Base-by-base conservation (phyloP, 2,113 vertebrate genomes). In the Cynoglossus semilaevis region DNA sequence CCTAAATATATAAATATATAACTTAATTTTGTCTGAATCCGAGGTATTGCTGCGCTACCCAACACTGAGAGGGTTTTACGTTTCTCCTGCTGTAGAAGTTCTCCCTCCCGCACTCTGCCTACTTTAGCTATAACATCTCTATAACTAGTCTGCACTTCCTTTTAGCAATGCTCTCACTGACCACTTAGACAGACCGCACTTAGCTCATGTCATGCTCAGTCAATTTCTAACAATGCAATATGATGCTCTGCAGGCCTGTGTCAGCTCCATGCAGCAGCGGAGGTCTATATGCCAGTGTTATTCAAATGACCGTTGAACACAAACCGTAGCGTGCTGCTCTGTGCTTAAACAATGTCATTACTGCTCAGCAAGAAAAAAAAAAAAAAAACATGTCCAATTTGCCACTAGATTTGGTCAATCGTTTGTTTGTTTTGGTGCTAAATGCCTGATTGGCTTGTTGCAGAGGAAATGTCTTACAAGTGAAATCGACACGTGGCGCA, bases 171-270 rank as follows among this genome's bases (percentile, higher is more conserved):
- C 60, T 79, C 41, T 62, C 51, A 60, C 55, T 46, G 44, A 59
- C 42, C 65, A 62, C 54, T 74, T 76, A 63, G 48, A 47, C 57
- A 63, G 55, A 49, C 40, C 18, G 45, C 72, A 49, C 69, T 70
- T 15, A 42, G 59, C 54, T 70, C 7, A 16, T 62, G 62, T 70
- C 60, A 47, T 59, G 57, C 57, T 77, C 69, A 78, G 72, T 70
- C 62, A 66, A 68, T 72, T 79, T 77, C 65, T 71, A 72, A 71
- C 74, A 47, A 51, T 58, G 77, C 77, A 82, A 82, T 66, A 58
- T 38, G 70, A 85, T 71, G 62, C 75, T 1, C 56, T 74, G 74
- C 53, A 12, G 62, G 66, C 42, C 77, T 48, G 57, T 29, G 53
- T 61, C 67, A 46, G 60, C 44, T 37, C 51, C 51, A 46, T 72